Evolutionary conservation across 2,888 invertebrate species (phyloP).

Genomic region (Andrena trimmerana): DNA sequence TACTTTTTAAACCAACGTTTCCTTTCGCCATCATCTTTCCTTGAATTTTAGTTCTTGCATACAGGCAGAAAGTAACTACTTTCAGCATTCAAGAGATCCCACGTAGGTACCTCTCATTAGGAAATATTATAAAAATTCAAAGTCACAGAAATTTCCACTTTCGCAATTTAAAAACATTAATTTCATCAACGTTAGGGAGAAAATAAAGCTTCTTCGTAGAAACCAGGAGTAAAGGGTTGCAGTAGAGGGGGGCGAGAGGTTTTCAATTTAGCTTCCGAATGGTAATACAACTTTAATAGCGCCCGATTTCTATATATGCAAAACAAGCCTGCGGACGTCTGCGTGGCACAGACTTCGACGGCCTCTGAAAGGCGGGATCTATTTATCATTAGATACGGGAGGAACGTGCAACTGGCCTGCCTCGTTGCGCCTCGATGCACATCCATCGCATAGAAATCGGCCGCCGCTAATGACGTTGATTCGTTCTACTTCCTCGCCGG

Average conservation of each 20-base stretch:
- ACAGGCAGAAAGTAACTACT: no score
- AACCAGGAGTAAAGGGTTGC: not conserved
- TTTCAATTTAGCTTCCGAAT: slow-evolving; percentile 37
- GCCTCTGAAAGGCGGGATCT: slow-evolving; percentile 60
- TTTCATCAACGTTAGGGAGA: not conserved
- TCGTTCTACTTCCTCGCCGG: slow-evolving; percentile 75
- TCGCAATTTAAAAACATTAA: no score
- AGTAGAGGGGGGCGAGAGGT: slow-evolving; percentile 35
- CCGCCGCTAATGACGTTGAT: slow-evolving; percentile 76
- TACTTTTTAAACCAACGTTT: not conserved
- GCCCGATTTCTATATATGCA: slow-evolving; percentile 41
- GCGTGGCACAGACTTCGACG: not conserved
- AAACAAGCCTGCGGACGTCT: slow-evolving; percentile 40
- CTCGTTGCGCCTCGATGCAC: slow-evolving; percentile 58
- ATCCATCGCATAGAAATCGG: slow-evolving; percentile 61
- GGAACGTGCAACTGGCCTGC: slow-evolving; percentile 58
- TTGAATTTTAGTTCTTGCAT: not conserved
- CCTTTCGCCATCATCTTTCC: not conserved
- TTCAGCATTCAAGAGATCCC: no score
- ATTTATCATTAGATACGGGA: slow-evolving; percentile 70
- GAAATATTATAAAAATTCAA: no score
- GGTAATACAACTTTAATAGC: slow-evolving; percentile 66
- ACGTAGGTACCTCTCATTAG: no score
- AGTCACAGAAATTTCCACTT: not conserved
- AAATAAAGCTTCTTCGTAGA: not conserved